Percentiles rank a stretch among this genome's conserved stretches.
phyloP scores from a whole-genome alignment of 1,140 invertebrate genomes.

The Orchesella cincta region DNA sequence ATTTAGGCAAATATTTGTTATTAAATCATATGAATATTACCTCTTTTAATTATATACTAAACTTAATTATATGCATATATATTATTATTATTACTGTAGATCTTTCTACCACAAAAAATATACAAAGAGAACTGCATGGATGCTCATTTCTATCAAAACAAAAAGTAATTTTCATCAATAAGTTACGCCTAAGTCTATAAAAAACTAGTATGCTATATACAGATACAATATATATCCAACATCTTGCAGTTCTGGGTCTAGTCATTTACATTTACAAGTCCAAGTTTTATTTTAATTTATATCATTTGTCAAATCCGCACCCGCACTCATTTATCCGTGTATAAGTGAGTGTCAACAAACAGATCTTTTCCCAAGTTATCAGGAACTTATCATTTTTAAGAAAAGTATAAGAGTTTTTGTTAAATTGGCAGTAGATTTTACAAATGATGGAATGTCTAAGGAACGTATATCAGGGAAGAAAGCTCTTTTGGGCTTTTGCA shows the following conservation, averaged over 20 bases:
- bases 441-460: neutral
- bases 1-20: conserved; percentile 19
- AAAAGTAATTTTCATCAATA: neutral
- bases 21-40: conserved; percentile 5
- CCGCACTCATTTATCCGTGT: neutral
- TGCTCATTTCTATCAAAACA: conserved; percentile 17
- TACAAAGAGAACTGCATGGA: conserved; percentile 29
- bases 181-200: neutral
- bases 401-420: neutral
- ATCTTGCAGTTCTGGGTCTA: conserved; percentile 26
- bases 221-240: neutral
- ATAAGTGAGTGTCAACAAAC: no score
- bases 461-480: conserved; percentile 27
- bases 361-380: neutral
- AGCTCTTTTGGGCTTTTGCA: neutral
- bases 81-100: conserved; percentile 4
- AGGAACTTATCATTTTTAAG: neutral
- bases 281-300: conserved; percentile 26
- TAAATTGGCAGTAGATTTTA: neutral
- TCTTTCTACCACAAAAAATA: conserved; percentile 26
- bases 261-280: conserved; percentile 29
- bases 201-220: neutral
- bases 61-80: neutral
- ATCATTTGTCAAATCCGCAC: no score
- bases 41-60: neutral